phyloP scores from a whole-genome alignment of 2,113 vertebrate species.

The Agapornis roseicollis region DNA sequence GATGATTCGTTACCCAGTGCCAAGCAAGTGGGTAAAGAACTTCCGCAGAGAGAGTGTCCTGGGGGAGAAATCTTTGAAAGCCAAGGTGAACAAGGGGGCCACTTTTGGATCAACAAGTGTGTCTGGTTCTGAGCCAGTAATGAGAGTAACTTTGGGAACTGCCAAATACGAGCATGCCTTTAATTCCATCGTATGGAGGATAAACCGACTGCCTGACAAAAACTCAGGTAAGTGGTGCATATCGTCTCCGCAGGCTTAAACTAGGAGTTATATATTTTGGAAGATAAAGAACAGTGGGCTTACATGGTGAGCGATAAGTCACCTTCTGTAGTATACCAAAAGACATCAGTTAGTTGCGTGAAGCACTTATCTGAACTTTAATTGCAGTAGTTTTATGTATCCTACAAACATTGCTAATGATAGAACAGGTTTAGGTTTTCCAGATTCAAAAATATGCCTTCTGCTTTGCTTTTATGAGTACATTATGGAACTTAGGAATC shows the following conservation, averaged over 20 bases:
- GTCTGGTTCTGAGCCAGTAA: slow-evolving; percentile 87
- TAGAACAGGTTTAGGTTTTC: not conserved
- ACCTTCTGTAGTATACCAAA: not conserved
- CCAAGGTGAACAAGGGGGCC: slow-evolving; percentile 88
- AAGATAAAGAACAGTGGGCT: not conserved
- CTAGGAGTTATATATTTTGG: not conserved
- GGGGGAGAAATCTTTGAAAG: slow-evolving; percentile 88
- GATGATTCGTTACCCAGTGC: slow-evolving; percentile 85
- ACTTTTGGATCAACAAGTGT: slow-evolving; percentile 81
- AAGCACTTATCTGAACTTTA: not conserved
- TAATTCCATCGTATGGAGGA: slow-evolving; percentile 88
- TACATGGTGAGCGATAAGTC: not conserved
- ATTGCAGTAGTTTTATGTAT: not conserved
- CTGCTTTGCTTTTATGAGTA: not conserved
- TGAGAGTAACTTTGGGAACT: slow-evolving; percentile 90
- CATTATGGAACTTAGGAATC: not conserved
- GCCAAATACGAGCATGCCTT: slow-evolving; percentile 91
- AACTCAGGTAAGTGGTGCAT: slow-evolving; percentile 82
- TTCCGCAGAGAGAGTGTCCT: slow-evolving; percentile 86
- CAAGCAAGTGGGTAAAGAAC: slow-evolving; percentile 88
- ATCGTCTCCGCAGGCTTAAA: not conserved
- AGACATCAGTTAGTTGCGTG: not conserved
- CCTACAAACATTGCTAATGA: not conserved
- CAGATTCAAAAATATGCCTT: not conserved
- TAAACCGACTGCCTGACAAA: slow-evolving; percentile 87